A percentile compares a stretch with the other conserved stretches of the same genome.
Evolutionary conservation across 2,113 vertebrate genomes (phyloP).

Genomic region (Notechis scutatus): DNA sequence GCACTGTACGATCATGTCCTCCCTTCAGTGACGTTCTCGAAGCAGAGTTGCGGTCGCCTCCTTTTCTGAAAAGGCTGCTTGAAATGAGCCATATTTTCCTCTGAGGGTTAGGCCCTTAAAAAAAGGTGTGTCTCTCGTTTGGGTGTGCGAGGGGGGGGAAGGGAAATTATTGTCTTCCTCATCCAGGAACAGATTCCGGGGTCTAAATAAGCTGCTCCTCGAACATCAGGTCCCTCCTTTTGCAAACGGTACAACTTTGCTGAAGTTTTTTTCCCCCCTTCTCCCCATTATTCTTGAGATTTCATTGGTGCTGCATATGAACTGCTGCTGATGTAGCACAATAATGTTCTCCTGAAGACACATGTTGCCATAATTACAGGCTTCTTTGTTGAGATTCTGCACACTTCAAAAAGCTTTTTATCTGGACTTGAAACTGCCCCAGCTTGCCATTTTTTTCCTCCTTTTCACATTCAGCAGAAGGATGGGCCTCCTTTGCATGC

Average conservation of each 20-base stretch:
- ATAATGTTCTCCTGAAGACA: constrained; percentile 14
- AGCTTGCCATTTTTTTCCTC: not conserved
- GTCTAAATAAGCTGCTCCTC: not conserved
- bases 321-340: not conserved
- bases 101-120: not conserved
- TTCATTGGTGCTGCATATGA: not conserved
- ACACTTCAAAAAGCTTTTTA: constrained; percentile 13
- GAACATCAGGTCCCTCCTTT: not conserved
- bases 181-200: not conserved
- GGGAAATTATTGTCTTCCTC: not conserved
- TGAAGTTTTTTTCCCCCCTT: not conserved
- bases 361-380: constrained; percentile 17
- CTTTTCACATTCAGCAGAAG: not conserved
- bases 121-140: not conserved
- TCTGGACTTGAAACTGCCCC: not conserved
- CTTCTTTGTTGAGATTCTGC: constrained; percentile 29
- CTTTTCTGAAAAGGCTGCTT: not conserved
- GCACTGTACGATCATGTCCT: not conserved
- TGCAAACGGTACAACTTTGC: not conserved
- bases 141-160: too few species aligned
- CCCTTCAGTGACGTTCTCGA: not conserved
- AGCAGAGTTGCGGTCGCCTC: not conserved
- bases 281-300: not conserved
- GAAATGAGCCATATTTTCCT: not conserved
- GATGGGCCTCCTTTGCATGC: not conserved